Base-by-base conservation (phyloP, 1,140 invertebrate species). In the Aricia agestis region DNA sequence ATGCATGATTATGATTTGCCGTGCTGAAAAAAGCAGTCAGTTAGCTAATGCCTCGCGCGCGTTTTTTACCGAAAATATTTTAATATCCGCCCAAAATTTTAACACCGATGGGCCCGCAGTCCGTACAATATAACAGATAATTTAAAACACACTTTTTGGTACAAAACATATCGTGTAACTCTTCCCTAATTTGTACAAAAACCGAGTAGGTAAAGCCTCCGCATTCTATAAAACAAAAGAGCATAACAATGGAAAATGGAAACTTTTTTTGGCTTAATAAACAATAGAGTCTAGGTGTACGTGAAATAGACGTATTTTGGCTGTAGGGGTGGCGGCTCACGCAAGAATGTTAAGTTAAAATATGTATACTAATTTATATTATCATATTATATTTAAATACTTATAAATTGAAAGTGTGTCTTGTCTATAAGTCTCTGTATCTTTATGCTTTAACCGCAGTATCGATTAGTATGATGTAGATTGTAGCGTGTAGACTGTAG, bases 221-320 rank as follows among this genome's bases (percentile, higher is more conserved):
- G 85, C 85, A 90, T 89, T 83, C 74, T 81, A 85, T 91, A 86
- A 89, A 91, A 91, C 89, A 91, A 91, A 89, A 86, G 86, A 82
- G 70, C 77, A 78, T 76, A 77, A 89, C 85, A 88, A 89, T 87
- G 78, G 80, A 74, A 80, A 84, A 80, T 81, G 82, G 79, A 74
- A 82, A 89, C 86, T 89, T 90, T 89, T 25, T 89, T 84, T 85
- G 86, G 82, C 78, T 81, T 83, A 83, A 83, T 80, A 78, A 63
- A 88, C 87, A 88, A 89, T 85, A 80, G 82, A 78, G 80, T 81
- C 84, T 85, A 83, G 83, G 83, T 85, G 85, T 87, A 88, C 78
- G 81, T 81, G 83, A 83, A 85, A 87, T 86, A 84, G 80, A 87
- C 78, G 79, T 82, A 82, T 86, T 87, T 86, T 84, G 79, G 78